Percentiles rank a stretch among this genome's conserved stretches.
Evolutionary conservation across 2,888 invertebrate genomes (phyloP).

Genomic region (Drosophila subquinaria): DNA sequence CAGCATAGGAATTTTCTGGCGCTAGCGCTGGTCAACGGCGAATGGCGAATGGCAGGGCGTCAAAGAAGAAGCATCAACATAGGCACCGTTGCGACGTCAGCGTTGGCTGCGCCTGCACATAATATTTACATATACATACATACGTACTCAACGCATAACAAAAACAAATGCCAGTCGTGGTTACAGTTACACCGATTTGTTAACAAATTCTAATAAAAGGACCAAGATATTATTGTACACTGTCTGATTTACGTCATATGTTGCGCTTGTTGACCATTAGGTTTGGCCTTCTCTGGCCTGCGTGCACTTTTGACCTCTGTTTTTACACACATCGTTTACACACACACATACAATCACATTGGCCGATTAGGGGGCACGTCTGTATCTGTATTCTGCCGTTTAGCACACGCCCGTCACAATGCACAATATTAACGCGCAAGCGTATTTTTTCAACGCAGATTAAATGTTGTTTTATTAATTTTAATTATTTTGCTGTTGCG

Average conservation of each 20-base stretch:
- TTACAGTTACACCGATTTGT: slow-evolving; percentile 25
- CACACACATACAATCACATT: slow-evolving; percentile 5
- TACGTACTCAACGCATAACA: slow-evolving; percentile 47
- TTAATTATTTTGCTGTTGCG: slow-evolving; percentile 52
- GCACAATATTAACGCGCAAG: slow-evolving; percentile 46
- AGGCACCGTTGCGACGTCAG: slow-evolving; percentile 39
- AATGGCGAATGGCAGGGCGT: slow-evolving; percentile 49
- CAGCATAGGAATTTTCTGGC: slow-evolving; percentile 64
- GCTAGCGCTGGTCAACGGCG: slow-evolving; percentile 16
- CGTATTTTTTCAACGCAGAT: slow-evolving; percentile 47
- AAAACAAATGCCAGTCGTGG: slow-evolving; percentile 43
- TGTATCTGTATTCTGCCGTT: slow-evolving; percentile 17
- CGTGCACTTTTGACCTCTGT: slow-evolving; percentile 75
- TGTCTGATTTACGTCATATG: slow-evolving; percentile 32
- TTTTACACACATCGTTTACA: slow-evolving; percentile 42
- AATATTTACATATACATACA: slow-evolving; percentile 32
- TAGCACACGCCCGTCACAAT: slow-evolving; percentile 4
- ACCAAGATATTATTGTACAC: slow-evolving; percentile 8
- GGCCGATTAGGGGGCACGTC: slow-evolving; percentile 39
- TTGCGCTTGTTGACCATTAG: slow-evolving; percentile 26
- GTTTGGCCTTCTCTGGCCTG: slow-evolving; percentile 31
- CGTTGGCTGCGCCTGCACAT: slow-evolving; percentile 37
- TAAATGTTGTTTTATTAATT: slow-evolving; percentile 49
- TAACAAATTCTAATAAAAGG: slow-evolving; percentile 4
- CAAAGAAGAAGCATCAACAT: slow-evolving; percentile 49